These are phyloP conservation scores for Sceloporus undulatus DNA, from an alignment of 2,113 vertebrate genomes.

Conservation along the genomic window DNA sequence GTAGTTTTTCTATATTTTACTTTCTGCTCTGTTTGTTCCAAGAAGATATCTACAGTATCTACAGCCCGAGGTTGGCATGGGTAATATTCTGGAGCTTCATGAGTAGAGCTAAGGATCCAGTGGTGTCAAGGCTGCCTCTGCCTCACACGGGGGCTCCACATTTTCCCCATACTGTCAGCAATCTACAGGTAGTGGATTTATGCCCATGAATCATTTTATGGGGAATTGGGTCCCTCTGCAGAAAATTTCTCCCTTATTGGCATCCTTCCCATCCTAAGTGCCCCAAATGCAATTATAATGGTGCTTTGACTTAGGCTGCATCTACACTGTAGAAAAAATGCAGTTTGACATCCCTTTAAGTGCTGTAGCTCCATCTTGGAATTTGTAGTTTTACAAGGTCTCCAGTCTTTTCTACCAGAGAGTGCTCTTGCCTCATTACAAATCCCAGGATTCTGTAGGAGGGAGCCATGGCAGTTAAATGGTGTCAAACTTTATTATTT, in stretches of 20 bases:
- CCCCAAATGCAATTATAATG: background rate
- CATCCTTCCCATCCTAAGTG: background rate
- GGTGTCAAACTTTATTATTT: too few relatives aligned
- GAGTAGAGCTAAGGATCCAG: background rate
- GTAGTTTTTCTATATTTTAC: background rate
- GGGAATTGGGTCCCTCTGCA: background rate
- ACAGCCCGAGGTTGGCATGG: background rate
- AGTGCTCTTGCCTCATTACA: too few relatives aligned
- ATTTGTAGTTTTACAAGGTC: too few relatives aligned
- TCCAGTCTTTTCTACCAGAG: too few relatives aligned
- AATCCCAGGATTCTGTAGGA: too few relatives aligned
- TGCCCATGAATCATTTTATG: background rate
- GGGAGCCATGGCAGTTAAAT: too few relatives aligned
- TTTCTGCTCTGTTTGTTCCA: too few relatives aligned
- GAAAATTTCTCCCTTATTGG: background rate
- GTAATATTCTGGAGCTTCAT: background rate
- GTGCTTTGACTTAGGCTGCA: too few relatives aligned
- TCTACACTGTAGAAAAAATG: too few relatives aligned
- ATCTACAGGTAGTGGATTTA: background rate
- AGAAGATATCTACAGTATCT: too few relatives aligned
- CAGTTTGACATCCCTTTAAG: too few relatives aligned
- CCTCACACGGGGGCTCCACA: background rate
- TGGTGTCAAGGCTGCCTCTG: background rate
- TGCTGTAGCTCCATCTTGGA: too few relatives aligned
- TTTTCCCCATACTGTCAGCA: background rate